These are phyloP conservation scores for Actinemys pallida DNA, from an alignment of 2,113 vertebrate genomes.

Conservation along the genomic window DNA sequence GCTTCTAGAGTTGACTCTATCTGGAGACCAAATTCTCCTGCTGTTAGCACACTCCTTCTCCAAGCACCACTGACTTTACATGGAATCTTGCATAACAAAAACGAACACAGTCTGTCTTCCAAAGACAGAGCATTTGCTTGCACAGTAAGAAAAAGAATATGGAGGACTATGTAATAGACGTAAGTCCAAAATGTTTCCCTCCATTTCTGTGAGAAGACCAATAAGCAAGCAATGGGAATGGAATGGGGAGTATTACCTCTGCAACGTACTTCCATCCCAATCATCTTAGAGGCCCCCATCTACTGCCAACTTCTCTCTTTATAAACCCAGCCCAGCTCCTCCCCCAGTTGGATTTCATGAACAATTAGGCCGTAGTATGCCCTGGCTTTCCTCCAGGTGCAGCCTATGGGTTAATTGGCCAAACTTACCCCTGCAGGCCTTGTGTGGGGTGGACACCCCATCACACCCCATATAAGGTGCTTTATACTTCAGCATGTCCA, in stretches of 20 bases:
- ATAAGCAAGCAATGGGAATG: neutral
- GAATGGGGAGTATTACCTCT: neutral
- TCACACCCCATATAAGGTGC: neutral
- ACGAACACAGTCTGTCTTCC: neutral
- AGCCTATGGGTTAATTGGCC: neutral
- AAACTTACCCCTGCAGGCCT: neutral
- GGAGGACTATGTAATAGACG: neutral
- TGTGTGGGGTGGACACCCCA: neutral
- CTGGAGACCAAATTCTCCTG: neutral
- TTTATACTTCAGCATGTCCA: neutral
- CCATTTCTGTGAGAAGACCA: neutral
- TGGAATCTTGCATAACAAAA: neutral
- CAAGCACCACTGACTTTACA: neutral
- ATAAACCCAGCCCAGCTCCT: neutral
- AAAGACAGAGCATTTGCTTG: neutral
- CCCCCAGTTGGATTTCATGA: neutral
- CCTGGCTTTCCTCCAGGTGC: neutral
- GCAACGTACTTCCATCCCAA: neutral
- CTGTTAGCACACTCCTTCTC: neutral
- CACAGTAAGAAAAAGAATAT: neutral
- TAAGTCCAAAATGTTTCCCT: neutral
- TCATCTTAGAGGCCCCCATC: neutral
- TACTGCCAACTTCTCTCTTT: neutral
- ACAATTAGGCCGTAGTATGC: neutral
- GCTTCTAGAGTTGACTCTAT: neutral